Evolutionary conservation across 2,888 invertebrate genomes (phyloP), one percentile per base, ranked within the genome.

Genomic region (Cybosia mesomella): DNA sequence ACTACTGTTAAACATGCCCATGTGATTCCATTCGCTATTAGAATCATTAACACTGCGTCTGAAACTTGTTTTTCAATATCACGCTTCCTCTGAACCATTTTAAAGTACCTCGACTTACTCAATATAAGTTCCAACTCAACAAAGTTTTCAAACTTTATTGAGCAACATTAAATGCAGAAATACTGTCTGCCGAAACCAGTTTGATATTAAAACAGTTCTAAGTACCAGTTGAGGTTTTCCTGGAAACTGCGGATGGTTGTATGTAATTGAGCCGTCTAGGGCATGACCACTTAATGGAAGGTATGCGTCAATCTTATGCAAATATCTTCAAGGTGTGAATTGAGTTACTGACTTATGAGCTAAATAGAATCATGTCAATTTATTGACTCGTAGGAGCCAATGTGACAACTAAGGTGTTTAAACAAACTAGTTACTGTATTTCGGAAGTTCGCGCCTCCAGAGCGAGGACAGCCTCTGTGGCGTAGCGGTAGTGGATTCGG

Each of bases 241-340:
- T 43, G 55, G 68, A 60, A 68, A 55, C 13, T 28, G 18, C 18
- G 32, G 58, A 60, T 24, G 64, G 54, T 64, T 36, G 49, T 58
- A 60, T 57, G 55, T 55, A 55, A 68, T 21, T 59, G 21, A 24
- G 32, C 58, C 53, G 61, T 24, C 54, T 22, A 63, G 55, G 66
- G 71, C 75, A 79, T 79, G 69, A 58, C 67, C 64, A 55, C 58
- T 58, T 65, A 64, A 75, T 60, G 69, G 67, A 65, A 64, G 63
- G 67, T 43, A 77, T 74, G 68, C 58, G 32, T 69, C 55, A 72
- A 66, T 71, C 68, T 58, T 67, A 73, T 70, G 79, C 67, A 81
- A 75, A 80, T 70, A 21, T 57, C 10, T 9, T 15, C 39, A 57
- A 71, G 55, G 68, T 70, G 75, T 68, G 68, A 74, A 71, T 74